These are phyloP conservation scores for Drosophila birchii DNA, from an alignment of 2,888 invertebrate species.

Conservation along the genomic window DNA sequence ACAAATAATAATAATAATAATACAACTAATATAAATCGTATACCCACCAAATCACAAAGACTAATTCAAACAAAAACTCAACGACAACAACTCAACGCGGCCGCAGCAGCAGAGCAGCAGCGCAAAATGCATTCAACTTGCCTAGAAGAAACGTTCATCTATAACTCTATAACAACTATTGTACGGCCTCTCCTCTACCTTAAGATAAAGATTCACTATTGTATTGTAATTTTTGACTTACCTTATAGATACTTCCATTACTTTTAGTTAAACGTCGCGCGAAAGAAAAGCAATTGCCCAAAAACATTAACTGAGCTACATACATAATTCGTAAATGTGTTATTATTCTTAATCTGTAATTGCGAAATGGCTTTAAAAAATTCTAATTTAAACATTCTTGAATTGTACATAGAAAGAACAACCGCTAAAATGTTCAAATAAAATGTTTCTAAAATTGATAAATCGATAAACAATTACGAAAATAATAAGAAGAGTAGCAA, in stretches of 20 bases:
- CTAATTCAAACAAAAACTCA: constrained; percentile 68
- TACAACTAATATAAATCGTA: constrained; percentile 48
- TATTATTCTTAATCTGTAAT: constrained; percentile 43
- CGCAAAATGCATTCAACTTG: constrained; percentile 78
- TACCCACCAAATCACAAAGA: constrained; percentile 79
- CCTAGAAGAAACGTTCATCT: constrained; percentile 45
- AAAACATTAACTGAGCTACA: constrained; percentile 37
- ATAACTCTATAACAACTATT: constrained; percentile 27
- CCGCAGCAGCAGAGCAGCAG: constrained; percentile 56
- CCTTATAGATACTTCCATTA: constrained; percentile 65
- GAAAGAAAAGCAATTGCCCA: constrained; percentile 36
- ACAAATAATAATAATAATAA: constrained; percentile 26
- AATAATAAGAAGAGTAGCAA: constrained; percentile 34
- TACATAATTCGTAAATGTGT: constrained; percentile 40
- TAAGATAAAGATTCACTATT: constrained; percentile 35
- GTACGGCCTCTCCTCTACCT: constrained; percentile 34
- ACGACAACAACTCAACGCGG: constrained; percentile 46
- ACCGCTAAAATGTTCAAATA: constrained; percentile 42
- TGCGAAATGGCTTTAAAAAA: constrained; percentile 71
- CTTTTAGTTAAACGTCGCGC: constrained; percentile 62
- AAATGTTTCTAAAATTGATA: constrained; percentile 47
- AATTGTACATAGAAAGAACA: constrained; percentile 67
- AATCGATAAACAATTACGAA: constrained; percentile 28
- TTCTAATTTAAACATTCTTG: constrained; percentile 69
- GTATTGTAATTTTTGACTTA: constrained; percentile 46